These are phyloP conservation scores for Galbula dea DNA, from an alignment of 2,113 vertebrate genomes.

Conservation along the genomic window DNA sequence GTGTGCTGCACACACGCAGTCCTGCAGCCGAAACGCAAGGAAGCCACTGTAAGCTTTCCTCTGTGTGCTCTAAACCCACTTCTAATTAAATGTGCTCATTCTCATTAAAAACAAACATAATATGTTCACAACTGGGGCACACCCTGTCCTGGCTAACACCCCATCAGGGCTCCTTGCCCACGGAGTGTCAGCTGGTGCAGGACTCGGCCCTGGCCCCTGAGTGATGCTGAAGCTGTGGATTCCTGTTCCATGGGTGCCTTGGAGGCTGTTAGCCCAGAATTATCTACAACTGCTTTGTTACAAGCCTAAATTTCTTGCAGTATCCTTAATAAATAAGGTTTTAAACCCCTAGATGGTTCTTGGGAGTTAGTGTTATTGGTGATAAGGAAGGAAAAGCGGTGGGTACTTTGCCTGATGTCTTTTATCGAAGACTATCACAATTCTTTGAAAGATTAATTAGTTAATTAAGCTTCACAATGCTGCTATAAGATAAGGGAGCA, in stretches of 20 bases:
- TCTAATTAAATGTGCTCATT: neutral
- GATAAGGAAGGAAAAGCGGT: rapidly evolving
- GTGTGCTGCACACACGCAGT: neutral
- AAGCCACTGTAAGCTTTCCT: neutral
- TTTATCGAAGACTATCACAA: neutral
- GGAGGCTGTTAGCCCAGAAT: neutral
- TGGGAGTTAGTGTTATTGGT: neutral
- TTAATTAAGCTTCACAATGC: conserved; percentile 3
- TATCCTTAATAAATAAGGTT: neutral
- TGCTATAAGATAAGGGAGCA: neutral
- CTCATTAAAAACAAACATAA: neutral
- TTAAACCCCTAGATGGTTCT: neutral
- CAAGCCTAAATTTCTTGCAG: neutral
- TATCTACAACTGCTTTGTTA: neutral
- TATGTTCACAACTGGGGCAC: neutral
- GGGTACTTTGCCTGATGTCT: neutral
- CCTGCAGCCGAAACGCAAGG: neutral
- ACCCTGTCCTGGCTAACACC: neutral
- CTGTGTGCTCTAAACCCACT: neutral
- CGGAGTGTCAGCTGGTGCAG: rapidly evolving
- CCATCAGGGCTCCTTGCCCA: neutral
- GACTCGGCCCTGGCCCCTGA: rapidly evolving
- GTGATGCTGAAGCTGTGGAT: neutral
- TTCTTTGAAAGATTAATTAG: conserved; percentile 14
- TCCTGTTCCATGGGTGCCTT: rapidly evolving